Percentiles rank a stretch among this genome's conserved stretches.
phyloP scores from a whole-genome alignment of 2,113 vertebrate genomes.

The Pterocles burchelli region DNA sequence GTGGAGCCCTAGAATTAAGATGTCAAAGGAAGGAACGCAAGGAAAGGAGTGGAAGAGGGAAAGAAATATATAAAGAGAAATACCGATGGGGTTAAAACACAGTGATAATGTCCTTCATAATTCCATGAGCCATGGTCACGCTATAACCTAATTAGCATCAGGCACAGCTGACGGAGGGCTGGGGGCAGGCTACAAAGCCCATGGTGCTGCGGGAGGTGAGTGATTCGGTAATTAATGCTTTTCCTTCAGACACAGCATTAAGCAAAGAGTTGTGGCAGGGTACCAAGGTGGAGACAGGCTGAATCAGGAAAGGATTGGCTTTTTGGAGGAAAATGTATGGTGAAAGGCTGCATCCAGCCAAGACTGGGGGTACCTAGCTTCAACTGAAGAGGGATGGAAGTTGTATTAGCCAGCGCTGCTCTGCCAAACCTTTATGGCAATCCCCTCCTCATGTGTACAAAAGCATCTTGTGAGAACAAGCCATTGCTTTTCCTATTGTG shows the following conservation, averaged over 20 bases:
- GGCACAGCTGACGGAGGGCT: not conserved
- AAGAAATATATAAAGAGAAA: not conserved
- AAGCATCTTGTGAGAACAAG: not conserved
- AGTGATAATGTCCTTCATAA: not conserved
- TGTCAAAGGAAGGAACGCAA: constrained; percentile 7
- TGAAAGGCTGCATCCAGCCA: not conserved
- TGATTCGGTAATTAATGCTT: not conserved
- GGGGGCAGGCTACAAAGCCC: not conserved
- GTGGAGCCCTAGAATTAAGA: constrained; percentile 48
- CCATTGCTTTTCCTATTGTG: not conserved
- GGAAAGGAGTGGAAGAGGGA: not conserved
- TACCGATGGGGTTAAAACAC: not conserved
- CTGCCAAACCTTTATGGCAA: not conserved
- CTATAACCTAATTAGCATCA: not conserved
- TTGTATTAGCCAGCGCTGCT: not conserved
- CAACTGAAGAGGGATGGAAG: not conserved
- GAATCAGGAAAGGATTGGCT: not conserved
- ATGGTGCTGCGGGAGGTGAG: not conserved
- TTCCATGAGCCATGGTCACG: not conserved
- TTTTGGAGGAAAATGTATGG: not conserved
- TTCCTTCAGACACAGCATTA: not conserved
- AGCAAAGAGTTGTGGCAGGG: not conserved
- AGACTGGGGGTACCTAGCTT: not conserved
- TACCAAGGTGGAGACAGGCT: rapidly evolving
- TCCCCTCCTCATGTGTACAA: no score